These are phyloP conservation scores for Coilia nasus DNA, from an alignment of 2,797 vertebrate genomes.

Conservation along the genomic window DNA sequence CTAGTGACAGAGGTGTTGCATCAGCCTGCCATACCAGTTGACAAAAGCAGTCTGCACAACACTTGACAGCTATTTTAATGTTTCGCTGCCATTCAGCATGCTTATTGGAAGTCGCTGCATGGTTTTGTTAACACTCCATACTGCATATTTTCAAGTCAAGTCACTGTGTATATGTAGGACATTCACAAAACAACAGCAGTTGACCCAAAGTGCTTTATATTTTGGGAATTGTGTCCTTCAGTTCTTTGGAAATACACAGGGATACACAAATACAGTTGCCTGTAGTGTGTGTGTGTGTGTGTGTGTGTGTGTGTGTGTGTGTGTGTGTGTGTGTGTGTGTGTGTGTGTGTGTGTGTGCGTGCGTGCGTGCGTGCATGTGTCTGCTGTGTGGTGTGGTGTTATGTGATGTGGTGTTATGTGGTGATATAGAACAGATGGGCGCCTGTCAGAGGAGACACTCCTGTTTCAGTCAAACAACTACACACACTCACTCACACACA, in stretches of 20 bases:
- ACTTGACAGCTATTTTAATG: background rate
- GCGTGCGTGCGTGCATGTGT: background rate
- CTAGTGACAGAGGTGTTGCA: background rate
- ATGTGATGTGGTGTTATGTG: no score
- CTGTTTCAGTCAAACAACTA: background rate
- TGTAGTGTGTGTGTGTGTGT: background rate
- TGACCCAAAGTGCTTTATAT: background rate
- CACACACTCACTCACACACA: background rate
- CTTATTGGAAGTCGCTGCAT: background rate
- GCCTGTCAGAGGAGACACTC: background rate
- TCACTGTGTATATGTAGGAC: no score
- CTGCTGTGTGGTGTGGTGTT: no score
- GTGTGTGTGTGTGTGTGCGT: background rate
- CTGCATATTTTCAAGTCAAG: no score
- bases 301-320: background rate
- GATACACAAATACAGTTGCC: background rate
- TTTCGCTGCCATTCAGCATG: no score
- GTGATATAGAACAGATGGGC: slow-evolving; percentile 10
- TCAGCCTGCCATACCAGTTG: background rate
- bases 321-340: background rate
- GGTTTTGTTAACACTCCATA: no score
- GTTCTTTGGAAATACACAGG: background rate
- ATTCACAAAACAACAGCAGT: no score
- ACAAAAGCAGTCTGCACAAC: background rate
- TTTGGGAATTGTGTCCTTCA: background rate